Percentiles rank a stretch among this genome's conserved stretches.
These are phyloP conservation scores for Ciconia boyciana DNA, from an alignment of 2,113 vertebrate species.

Conservation along the genomic window DNA sequence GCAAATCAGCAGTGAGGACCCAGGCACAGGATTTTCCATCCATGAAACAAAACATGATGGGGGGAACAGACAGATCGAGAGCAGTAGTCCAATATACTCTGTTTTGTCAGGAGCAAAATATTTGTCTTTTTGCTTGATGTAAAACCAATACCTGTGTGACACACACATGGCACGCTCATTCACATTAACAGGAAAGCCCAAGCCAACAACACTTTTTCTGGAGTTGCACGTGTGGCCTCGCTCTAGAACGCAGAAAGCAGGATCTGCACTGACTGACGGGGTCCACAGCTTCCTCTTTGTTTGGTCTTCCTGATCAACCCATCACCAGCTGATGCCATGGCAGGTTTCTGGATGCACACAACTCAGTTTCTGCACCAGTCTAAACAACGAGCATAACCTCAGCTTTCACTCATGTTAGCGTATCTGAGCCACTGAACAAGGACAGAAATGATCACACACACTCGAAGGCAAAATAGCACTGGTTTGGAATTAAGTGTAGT, in stretches of 20 bases:
- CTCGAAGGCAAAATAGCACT: neutral
- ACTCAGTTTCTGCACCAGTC: neutral
- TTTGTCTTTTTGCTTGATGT: neutral
- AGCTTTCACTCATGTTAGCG: neutral
- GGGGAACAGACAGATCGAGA: neutral
- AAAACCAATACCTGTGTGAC: neutral
- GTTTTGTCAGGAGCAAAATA: neutral
- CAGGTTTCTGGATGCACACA: neutral
- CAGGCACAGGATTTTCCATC: neutral
- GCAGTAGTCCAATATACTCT: neutral
- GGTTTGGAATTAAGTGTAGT: neutral
- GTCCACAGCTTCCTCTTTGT: neutral
- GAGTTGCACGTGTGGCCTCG: neutral
- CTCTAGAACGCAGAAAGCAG: neutral
- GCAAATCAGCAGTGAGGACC: neutral
- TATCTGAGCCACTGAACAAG: neutral
- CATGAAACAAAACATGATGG: neutral
- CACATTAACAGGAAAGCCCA: neutral
- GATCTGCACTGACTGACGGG: rapidly evolving
- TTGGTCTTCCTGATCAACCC: neutral
- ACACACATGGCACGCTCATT: neutral
- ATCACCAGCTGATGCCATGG: rapidly evolving
- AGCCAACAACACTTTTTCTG: neutral
- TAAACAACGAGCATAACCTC: neutral
- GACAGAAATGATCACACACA: neutral